Evolutionary conservation across 2,888 invertebrate species (phyloP), one percentile per base, ranked within the genome.

Genomic region (Cosmia pyralina): DNA sequence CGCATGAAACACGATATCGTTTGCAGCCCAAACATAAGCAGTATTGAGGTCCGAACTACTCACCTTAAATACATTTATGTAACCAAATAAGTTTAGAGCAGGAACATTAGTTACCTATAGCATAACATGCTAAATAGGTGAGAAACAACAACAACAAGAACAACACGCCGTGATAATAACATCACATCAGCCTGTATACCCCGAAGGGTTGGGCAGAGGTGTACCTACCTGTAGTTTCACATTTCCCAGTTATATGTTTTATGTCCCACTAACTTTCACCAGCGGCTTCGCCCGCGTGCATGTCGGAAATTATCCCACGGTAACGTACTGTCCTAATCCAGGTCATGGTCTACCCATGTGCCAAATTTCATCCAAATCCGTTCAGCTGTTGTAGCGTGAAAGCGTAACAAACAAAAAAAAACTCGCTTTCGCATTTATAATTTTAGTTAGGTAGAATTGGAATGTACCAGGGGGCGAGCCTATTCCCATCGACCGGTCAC

Each of bases 21-120:
- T 92, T 38, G 92, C 94, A 53, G 92, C 95, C 95, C 95, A 96
- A 64, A 93, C 90, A 58, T 90, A 84, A 6, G 89, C 84, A 22
- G 13, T 50, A 79, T 95, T 95, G 48, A 96, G 86, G 15, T 78
- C 74, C 67, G 88, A 86, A 81, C 90, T 90, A 77, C 87, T 79
- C n/a, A 94, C 92, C 95, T 95, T 55, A 17, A 88, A 87, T 68
- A 69, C 13, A 69, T 73, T n/a, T n/a, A n/a, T n/a, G 22, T 62
- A 53, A 44, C 10, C 38, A 17, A n/a, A 50, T 7, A 44, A 17
- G 4, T 44, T 53, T 17, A 55, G 7, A 53, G 11, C 64, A 53
- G n/a, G 15, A 41, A 69, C 22, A 22, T 50, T 50, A 34, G 15
- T 4, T 15, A 44, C 3, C 1, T 44, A 38, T 17, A 65, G 17